Base-by-base conservation (phyloP, 2,113 vertebrate genomes). In the Tichodroma muraria region DNA sequence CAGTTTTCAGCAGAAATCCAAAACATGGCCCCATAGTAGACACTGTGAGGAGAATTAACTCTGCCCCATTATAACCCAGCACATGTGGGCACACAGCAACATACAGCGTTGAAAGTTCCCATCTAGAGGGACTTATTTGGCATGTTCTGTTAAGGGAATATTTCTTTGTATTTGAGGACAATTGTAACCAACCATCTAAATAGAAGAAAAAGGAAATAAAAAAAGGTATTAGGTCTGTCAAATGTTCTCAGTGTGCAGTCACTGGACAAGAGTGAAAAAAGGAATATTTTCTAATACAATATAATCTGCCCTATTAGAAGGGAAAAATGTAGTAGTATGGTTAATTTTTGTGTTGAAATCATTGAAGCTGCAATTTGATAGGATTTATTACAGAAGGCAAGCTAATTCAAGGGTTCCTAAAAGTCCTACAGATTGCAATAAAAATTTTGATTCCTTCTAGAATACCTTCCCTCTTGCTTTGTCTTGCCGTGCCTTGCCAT, bases 381-480 rank as follows among this genome's bases (percentile, higher is more conserved):
- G 56, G 70, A 80, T 80, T 54, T 93, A 95, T 90, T 95, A 69
- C 52, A 80, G 89, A 92, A 94, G 37, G n/a, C 56, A 96, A 95
- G 72, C 44, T 80, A 95, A 96, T 95, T 88, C 84, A 80, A 93
- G 77, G 24, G 31, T 95, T 88, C 64, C 79, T 97, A 81, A 89
- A 91, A 88, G 73, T 28, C 38, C 75, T 57, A 10, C 3, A 65
- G 23, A 33, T 47, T 95, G 72, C 22, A 42, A 77, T 27, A 59
- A 68, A 76, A 59, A 10, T 31, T 52, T 50, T 20, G 20, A 31
- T 52, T 85, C 15, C 21, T 50, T 59, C 63, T 50, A 13, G 27
- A 68, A 33, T 68, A 28, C 91, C 65, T 52, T 80, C 44, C 38
- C 23, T 15, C 7, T 35, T 15, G 6, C 16, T 25, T 66, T 16